A percentile compares a stretch with the other conserved stretches of the same genome.
phyloP scores from a whole-genome alignment of 2,113 vertebrate genomes.

The Notothenia coriiceps region DNA sequence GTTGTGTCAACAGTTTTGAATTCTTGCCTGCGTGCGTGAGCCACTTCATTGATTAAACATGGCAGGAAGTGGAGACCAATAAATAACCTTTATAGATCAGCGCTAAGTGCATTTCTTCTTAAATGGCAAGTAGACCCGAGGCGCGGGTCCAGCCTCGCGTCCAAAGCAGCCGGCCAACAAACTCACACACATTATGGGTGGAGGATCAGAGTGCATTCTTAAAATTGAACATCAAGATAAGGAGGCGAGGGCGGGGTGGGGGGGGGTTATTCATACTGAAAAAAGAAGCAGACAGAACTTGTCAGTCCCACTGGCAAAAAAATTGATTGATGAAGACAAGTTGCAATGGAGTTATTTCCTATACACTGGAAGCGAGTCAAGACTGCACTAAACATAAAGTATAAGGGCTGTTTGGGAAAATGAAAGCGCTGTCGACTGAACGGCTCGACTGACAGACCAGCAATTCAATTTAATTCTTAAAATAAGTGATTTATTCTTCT shows the following conservation, averaged over 20 bases:
- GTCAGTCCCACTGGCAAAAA: not conserved
- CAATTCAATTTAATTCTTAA: not conserved
- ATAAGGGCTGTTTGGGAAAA: not conserved
- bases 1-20: conserved; percentile 73
- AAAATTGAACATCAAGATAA: conserved; percentile 37
- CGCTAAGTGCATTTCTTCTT: conserved; percentile 65
- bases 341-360: conserved; percentile 2
- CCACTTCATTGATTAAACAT: conserved; percentile 78
- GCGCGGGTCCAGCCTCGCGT: conserved; percentile 41
- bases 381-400: not conserved
- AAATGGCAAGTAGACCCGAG: conserved; percentile 50
- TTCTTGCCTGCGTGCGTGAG: conserved; percentile 47
- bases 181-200: conserved; percentile 2
- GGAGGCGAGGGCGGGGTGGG: too few species aligned
- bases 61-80: conserved; percentile 71
- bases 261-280: conserved; percentile 17
- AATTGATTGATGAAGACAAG: conserved; percentile 26
- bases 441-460: too few species aligned
- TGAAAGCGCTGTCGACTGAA: too few species aligned
- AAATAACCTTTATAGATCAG: conserved; percentile 71
- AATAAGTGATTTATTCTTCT: too few species aligned
- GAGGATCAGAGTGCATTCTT: conserved; percentile 8
- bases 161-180: conserved; percentile 19
- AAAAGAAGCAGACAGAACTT: conserved; percentile 1
- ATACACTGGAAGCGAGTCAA: conserved; percentile 5